phyloP scores from a whole-genome alignment of 1,140 invertebrate genomes.

The Drosophila nebulosa region DNA sequence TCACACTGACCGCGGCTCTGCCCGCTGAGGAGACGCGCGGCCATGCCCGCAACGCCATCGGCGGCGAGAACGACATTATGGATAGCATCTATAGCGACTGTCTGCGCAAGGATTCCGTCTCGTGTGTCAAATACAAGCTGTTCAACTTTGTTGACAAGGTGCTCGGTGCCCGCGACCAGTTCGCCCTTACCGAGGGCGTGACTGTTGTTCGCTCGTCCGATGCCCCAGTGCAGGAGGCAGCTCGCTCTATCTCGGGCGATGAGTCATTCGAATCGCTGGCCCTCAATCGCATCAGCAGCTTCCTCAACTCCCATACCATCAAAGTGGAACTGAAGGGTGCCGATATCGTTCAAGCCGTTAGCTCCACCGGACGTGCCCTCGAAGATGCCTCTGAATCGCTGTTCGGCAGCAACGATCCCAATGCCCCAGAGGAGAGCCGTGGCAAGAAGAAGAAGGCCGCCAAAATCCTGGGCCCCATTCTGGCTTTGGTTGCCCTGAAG shows the following conservation, averaged over 20 bases:
- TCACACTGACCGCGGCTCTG: conserved; percentile 83
- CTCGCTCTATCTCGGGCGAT: conserved; percentile 84
- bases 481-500: conserved; percentile 88
- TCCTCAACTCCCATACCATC: conserved; percentile 89
- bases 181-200: conserved; percentile 89
- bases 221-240: conserved; percentile 84
- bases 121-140: conserved; percentile 91
- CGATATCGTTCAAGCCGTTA: conserved; percentile 90
- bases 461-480: conserved; percentile 89
- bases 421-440: conserved; percentile 84
- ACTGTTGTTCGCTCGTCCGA: conserved; percentile 89
- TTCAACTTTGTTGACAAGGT: conserved; percentile 92
- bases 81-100: conserved; percentile 89
- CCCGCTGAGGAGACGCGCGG: conserved; percentile 85
- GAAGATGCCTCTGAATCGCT: conserved; percentile 87
- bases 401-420: conserved; percentile 82
- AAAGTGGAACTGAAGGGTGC: conserved; percentile 92
- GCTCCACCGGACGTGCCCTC: conserved; percentile 88
- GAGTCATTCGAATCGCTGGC: conserved; percentile 86
- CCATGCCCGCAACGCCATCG: conserved; percentile 83
- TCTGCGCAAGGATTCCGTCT: conserved; percentile 88
- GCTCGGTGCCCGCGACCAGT: conserved; percentile 88
- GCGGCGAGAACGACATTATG: conserved; percentile 88
- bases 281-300: conserved; percentile 86
- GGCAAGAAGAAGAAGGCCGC: conserved; percentile 91